These are phyloP conservation scores for Drosophila monieri DNA, from an alignment of 2,888 invertebrate genomes.

Conservation along the genomic window DNA sequence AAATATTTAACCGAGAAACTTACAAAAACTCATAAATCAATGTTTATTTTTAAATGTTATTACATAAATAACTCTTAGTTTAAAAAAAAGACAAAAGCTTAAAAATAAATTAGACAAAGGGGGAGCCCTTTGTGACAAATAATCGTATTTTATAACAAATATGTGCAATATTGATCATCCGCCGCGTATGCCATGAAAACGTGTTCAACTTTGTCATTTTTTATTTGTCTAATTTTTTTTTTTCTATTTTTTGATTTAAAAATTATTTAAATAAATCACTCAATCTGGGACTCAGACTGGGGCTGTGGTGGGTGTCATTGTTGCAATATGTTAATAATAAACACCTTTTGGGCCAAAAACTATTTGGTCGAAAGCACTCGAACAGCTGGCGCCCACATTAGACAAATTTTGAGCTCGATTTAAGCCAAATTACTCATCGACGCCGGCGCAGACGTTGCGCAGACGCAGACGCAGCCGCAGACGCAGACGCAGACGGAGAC, in stretches of 20 bases:
- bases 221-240: background rate
- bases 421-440: conserved; percentile 45
- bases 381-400: conserved; percentile 35
- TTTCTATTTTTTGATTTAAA: conserved; percentile 3
- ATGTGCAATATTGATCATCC: conserved; percentile 19
- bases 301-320: conserved; percentile 47
- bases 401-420: background rate
- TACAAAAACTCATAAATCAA: background rate
- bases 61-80: background rate
- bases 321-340: conserved; percentile 40
- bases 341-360: conserved; percentile 13
- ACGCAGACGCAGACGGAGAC: conserved; percentile 31
- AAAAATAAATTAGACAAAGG: background rate
- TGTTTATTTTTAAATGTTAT: background rate
- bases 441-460: conserved; percentile 61
- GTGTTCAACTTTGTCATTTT: conserved; percentile 15
- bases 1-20: background rate
- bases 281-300: conserved; percentile 5
- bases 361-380: conserved; percentile 22
- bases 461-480: too few species aligned
- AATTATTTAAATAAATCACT: conserved; percentile 36
- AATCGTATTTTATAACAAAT: conserved; percentile 4
- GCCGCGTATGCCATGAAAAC: conserved; percentile 6
- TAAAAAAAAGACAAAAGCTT: background rate
- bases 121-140: background rate